Evolutionary conservation across 2,888 invertebrate species (phyloP).

Genomic region (Lordiphosa fenestrarum): DNA sequence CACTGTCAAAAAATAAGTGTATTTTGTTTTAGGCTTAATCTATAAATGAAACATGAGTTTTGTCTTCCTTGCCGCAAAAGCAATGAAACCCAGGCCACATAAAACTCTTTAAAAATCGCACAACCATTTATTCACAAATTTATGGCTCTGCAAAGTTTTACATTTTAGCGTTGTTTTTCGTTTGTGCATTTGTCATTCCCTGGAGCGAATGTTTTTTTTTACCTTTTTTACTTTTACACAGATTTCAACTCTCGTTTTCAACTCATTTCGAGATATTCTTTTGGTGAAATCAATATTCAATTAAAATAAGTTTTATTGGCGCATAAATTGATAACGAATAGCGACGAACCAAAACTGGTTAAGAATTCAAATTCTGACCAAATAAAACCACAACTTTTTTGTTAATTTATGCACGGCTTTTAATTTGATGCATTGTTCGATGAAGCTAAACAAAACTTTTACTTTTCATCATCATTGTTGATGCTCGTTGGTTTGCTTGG

Average conservation of each 20-base stretch:
- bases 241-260: slow-evolving; percentile 6
- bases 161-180: slow-evolving; percentile 17
- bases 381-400: slow-evolving; percentile 8
- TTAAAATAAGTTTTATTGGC: slow-evolving; percentile 29
- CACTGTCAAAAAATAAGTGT: too few species aligned
- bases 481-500: slow-evolving; percentile 16
- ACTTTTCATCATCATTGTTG: slow-evolving; percentile 59
- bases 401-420: slow-evolving; percentile 60
- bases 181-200: not conserved
- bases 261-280: not conserved
- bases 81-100: too few species aligned
- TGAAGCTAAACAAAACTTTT: slow-evolving; percentile 59
- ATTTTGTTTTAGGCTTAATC: too few species aligned
- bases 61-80: too few species aligned
- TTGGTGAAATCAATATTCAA: slow-evolving; percentile 22
- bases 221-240: not conserved
- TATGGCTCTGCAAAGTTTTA: slow-evolving; percentile 15
- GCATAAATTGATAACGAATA: slow-evolving; percentile 39
- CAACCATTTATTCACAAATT: slow-evolving; percentile 5
- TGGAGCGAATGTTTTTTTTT: too few species aligned
- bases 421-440: slow-evolving; percentile 50
- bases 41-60: too few species aligned
- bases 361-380: slow-evolving; percentile 44
- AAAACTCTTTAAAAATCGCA: too few species aligned
- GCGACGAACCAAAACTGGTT: slow-evolving; percentile 42